Base-by-base conservation (phyloP, 2,113 vertebrate genomes). In the Saimiri boliviensis region DNA sequence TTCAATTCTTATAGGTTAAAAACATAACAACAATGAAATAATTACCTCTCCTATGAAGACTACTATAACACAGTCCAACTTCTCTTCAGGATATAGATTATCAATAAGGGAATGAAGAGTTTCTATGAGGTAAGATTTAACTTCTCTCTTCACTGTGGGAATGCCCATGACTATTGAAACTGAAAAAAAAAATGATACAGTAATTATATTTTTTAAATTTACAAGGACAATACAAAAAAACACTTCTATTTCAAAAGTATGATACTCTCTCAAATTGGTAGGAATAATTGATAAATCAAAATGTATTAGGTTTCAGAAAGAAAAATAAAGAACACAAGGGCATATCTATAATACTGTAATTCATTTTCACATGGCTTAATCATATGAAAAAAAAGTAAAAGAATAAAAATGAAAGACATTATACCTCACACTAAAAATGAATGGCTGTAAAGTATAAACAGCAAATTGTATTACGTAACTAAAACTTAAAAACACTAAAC, bases 141-240 rank as follows among this genome's bases (percentile, higher is more conserved):
- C 99, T 99, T 99, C 99, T 97, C 99, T 99, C 98, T 99, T 99
- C 98, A 99, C 99, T 20, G 99, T 99, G 94, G 99, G 99, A 98
- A 99, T 99, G 94, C 99, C 99, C 99, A 99, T 99, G 96, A 99
- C 99, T 98, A 99, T 99, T 97, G 99, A 99, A 98, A 99, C 99
- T 99, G 98, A 70, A 98, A 98, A 96, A 97, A 98, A 98, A 71
- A 68, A 98, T 52, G 52, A 94, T n/a, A 94, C 2, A 90, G 71
- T 32, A 86, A 96, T 86, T 97, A 96, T 16, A 17, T 95, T 52
- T 52, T 52, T 17, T 71, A 89, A 94, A 93, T 25, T 89, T 89
- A 94, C 19, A 66, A 54, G 90, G 30, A 11, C 56, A 95, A 92
- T 71, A 91, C 32, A 96, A 68, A 60, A 91, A 60, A 91, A 68